Evolutionary conservation across 2,797 vertebrate genomes (phyloP), one percentile per base, ranked within the genome.

Genomic region (Paramormyrops hopkinsi): DNA sequence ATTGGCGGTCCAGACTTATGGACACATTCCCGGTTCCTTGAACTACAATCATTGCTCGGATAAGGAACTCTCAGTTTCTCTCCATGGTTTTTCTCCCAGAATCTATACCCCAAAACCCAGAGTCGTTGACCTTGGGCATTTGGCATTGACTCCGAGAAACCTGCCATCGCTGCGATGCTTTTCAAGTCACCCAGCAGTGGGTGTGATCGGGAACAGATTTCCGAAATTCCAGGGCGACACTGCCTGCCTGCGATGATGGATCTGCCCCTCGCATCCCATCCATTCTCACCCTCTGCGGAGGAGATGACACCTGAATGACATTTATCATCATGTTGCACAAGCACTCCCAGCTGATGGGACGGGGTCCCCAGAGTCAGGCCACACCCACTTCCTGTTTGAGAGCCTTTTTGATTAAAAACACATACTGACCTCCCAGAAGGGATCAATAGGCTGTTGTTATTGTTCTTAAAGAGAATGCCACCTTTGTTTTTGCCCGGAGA

Each of bases 91-190:
- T 95, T 97, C 95, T 94, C 95, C 95, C 92, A 93, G 95, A 96
- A 94, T 97, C 97, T 96, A 98, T 99, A 98, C 25, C 94, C 99
- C 98, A 98, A 97, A 93, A 95, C 96, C 96, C 97, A 97, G 97
- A 98, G 97, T 97, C 97, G 98, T 98, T 99, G 98, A 99, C 98
- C 98, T 99, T 99, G 98, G 98, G 97, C 97, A 96, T 90, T 91
- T 96, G 95, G 93, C 97, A 99, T 98, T 97, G 98, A 99, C 99
- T 99, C 99, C 97, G 96, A 97, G 97, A 97, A 98, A 97, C 96
- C 92, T 95, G 96, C 97, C 95, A 91, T 96, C 97, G 97, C 98
- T 97, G 96, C 96, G 96, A 94, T 95, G 94, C 96, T 97, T 96
- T 97, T 96, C 93, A 96, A 97, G 93, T 94, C 95, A 95, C 95